Base-by-base conservation (phyloP, 1,140 invertebrate species). In the Drosophila littoralis region DNA sequence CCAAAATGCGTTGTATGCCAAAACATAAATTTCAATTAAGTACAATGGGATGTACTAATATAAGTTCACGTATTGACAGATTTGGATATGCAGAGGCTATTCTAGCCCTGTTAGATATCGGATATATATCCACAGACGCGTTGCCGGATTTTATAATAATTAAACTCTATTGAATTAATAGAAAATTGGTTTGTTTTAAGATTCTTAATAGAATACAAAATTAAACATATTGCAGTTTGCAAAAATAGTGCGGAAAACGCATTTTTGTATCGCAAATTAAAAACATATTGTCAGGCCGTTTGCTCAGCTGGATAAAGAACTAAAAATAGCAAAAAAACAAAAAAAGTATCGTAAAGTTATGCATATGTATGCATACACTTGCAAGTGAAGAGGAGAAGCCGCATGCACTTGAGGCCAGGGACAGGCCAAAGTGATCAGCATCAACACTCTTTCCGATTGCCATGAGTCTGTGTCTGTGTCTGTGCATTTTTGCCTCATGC, bases 21-120 rank as follows among this genome's bases (percentile, higher is more conserved):
- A 91, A 91, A 83, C 81, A 82, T 75, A 79, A 81, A 88, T 82
- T 68, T 75, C 68, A 86, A 89, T 89, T 83, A 83, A 77, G 60
- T 77, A 46, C 42, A 63, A 65, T 48, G 45, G 52, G 28, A 64
- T 70, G 7, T 54, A 51, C 17, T 28, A 12, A 59, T 36, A 7
- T 36, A 17, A 3, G 17, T 28, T 32, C 3, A 12, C 6, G 10
- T 8, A 22, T 28, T 1, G 6, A 45, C 22, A 48, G 9, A 12
- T 45, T 7, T 45, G 15, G 42, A 8, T 15, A 45, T 45, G 15
- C 42, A 45, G 22, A 28, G 22, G 22, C 22, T 28, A 28, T 28
- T 5, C 22, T 28, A 28, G 22, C 22, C 3, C 22, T 28, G 22
- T 28, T 28, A 28, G 22, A 28, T 28, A 4, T 28, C 22, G 2